Conservation (phyloP, 2,797 vertebrate genomes). For the Catamblyrhynchus diadema region DNA sequence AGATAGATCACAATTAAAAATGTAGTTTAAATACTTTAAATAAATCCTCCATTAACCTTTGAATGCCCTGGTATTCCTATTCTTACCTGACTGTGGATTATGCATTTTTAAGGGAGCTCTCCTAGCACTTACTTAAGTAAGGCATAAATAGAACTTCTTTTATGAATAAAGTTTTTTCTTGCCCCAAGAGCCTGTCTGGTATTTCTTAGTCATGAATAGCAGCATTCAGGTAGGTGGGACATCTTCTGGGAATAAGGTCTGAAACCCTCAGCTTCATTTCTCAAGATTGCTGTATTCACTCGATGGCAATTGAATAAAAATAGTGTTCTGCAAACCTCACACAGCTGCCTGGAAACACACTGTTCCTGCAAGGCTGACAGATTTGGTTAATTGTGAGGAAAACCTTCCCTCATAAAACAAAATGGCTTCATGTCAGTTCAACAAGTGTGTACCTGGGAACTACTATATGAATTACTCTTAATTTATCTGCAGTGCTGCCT, state of each 20-base stretch:
- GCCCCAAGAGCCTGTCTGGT: neutral
- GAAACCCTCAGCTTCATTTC: neutral
- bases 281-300: neutral
- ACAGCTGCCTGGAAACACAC: neutral
- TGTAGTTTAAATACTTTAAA: neutral
- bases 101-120: neutral
- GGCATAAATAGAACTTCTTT: neutral
- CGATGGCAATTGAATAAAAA: neutral
- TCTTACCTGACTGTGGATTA: neutral
- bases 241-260: neutral
- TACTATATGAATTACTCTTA: conserved; percentile 40
- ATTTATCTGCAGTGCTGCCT: conserved; percentile 48
- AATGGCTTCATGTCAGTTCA: conserved; percentile 26
- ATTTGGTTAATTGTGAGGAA: conserved; percentile 6
- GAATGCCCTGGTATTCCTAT: neutral
- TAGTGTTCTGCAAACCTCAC: neutral
- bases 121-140: neutral
- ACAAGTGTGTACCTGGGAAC: conserved; percentile 41
- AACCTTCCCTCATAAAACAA: conserved; percentile 31
- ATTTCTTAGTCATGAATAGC: neutral
- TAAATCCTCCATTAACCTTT: neutral
- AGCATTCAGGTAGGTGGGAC: neutral
- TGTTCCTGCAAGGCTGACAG: conserved; percentile 6
- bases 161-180: neutral
- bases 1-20: neutral